phyloP scores from a whole-genome alignment of 2,113 vertebrate genomes.

The Vulpes lagopus region DNA sequence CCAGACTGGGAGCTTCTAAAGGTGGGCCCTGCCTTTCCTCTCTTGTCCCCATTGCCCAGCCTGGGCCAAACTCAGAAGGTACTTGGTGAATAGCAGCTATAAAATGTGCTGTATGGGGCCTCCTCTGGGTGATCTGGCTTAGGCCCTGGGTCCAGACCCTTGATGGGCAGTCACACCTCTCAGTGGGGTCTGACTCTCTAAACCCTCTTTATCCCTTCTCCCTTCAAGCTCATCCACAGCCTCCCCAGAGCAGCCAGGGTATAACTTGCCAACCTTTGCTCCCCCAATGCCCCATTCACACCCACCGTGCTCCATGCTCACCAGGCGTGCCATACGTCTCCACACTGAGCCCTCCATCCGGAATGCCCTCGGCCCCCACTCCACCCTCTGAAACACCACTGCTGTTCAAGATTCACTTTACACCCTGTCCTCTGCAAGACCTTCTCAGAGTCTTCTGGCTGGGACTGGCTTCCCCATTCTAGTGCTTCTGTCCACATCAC shows the following conservation, averaged over 20 bases:
- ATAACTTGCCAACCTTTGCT: too few species aligned
- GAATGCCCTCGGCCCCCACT: neutral
- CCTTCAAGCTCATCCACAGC: neutral
- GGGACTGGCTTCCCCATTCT: neutral
- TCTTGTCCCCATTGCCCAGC: neutral
- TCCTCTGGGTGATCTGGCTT: neutral
- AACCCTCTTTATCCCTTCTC: neutral
- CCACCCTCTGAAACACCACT: neutral
- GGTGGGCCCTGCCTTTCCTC: neutral
- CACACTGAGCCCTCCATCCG: neutral
- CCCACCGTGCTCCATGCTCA: too few species aligned
- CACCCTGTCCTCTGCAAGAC: neutral
- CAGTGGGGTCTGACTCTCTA: neutral
- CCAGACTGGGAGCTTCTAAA: neutral
- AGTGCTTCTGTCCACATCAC: neutral
- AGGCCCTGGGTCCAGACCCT: neutral
- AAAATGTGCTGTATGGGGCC: neutral
- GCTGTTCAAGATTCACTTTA: neutral
- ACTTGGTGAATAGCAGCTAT: neutral
- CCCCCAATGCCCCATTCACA: neutral
- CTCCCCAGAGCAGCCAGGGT: neutral
- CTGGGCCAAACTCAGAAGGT: neutral
- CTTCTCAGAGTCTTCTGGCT: neutral
- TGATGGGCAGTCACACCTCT: neutral
- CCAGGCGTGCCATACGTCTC: accelerated